Percentiles rank a stretch among this genome's conserved stretches.
These are phyloP conservation scores for Tupiocoris notatus DNA, from an alignment of 2,888 invertebrate species.

Conservation along the genomic window DNA sequence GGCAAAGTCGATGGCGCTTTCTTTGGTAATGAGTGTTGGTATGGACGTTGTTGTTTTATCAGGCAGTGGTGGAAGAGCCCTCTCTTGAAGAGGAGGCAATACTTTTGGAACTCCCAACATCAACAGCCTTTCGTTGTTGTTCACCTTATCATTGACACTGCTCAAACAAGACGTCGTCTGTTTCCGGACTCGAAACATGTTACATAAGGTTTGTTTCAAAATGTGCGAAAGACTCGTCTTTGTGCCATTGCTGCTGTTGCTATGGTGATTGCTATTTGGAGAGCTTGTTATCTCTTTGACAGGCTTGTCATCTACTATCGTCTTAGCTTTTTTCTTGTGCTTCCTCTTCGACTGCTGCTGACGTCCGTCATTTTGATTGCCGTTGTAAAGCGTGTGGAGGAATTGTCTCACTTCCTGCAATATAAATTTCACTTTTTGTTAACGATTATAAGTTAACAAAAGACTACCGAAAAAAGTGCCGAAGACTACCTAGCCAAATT, in stretches of 20 bases:
- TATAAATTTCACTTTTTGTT: neutral
- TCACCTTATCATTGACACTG: constrained; percentile 14
- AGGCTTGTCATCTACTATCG: constrained; percentile 36
- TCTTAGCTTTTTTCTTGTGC: constrained; percentile 56
- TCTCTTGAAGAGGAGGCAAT: constrained; percentile 59
- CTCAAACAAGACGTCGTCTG: constrained; percentile 21
- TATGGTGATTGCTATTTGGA: constrained; percentile 3
- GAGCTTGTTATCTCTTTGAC: constrained; percentile 7
- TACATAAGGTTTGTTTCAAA: constrained; percentile 81
- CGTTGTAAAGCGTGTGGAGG: constrained; percentile 69
- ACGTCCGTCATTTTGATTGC: constrained; percentile 15
- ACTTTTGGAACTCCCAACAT: constrained; percentile 47
- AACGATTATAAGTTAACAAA: neutral
- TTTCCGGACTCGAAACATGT: constrained; percentile 71
- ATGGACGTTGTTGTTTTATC: constrained; percentile 42
- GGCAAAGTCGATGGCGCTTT: constrained; percentile 75
- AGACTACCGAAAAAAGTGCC: neutral
- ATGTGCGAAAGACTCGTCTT: constrained; percentile 66
- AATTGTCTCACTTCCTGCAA: constrained; percentile 72
- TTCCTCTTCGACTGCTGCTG: constrained; percentile 45
- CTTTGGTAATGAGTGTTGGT: constrained; percentile 52
- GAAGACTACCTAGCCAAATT: no score
- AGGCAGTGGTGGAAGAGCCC: constrained; percentile 69
- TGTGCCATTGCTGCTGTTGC: constrained; percentile 51
- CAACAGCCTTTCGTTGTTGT: constrained; percentile 45